phyloP scores from a whole-genome alignment of 2,888 invertebrate species.

The Habrosyne pyritoides region DNA sequence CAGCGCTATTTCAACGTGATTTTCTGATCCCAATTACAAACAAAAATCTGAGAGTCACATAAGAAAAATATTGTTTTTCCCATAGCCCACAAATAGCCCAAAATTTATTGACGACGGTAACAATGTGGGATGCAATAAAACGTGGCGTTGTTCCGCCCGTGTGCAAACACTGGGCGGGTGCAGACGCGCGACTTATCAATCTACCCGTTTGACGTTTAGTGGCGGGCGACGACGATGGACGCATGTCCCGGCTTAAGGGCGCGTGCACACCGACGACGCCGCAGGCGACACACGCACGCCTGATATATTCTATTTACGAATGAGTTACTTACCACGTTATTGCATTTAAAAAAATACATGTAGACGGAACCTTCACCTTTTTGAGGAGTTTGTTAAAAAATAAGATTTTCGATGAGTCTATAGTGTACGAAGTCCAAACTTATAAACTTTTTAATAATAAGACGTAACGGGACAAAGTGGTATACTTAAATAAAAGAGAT shows the following conservation, averaged over 20 bases:
- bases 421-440: too few relatives aligned
- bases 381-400: too few relatives aligned
- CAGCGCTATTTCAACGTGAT: background rate
- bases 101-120: conserved; percentile 15
- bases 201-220: conserved; percentile 71
- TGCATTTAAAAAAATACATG: too few relatives aligned
- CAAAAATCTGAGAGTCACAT: conserved; percentile 37
- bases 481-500: too few relatives aligned
- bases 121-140: conserved; percentile 39
- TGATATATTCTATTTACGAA: conserved; percentile 8
- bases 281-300: conserved; percentile 48
- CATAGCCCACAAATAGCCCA: conserved; percentile 37
- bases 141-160: conserved; percentile 28
- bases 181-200: conserved; percentile 65
- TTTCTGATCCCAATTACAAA: conserved; percentile 21
- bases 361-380: too few relatives aligned
- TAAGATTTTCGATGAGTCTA: too few relatives aligned
- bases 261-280: conserved; percentile 50
- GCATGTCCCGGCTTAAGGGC: conserved; percentile 57
- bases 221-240: conserved; percentile 60
- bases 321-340: background rate
- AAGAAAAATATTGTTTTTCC: conserved; percentile 64
- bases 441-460: too few relatives aligned
- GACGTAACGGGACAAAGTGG: too few relatives aligned
- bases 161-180: conserved; percentile 63